A percentile compares a stretch with the other conserved stretches of the same genome.
These are phyloP conservation scores for Uloborus diversus DNA, from an alignment of 1,140 invertebrate species.

Conservation along the genomic window DNA sequence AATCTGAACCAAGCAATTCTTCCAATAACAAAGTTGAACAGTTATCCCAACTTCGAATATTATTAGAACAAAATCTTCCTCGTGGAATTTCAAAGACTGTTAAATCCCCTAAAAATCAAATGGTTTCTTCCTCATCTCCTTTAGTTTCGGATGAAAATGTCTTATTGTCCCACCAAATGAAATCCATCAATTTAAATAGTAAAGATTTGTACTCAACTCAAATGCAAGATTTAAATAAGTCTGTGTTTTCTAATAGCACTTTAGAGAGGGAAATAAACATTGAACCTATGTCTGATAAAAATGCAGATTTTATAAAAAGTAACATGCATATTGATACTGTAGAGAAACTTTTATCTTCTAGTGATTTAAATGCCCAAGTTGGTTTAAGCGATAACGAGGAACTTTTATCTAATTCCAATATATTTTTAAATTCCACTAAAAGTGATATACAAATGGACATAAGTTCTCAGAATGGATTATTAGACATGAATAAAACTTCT, in stretches of 20 bases:
- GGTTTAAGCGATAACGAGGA: neutral
- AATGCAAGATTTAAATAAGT: neutral
- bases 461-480: neutral
- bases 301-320: neutral
- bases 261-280: neutral
- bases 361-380: neutral
- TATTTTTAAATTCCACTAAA: conserved; percentile 35
- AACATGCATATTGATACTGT: conserved; percentile 5
- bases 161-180: neutral
- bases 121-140: neutral
- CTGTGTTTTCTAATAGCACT: neutral
- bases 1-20: neutral
- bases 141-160: neutral
- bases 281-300: neutral
- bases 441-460: conserved; percentile 11
- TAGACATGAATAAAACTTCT: conserved; percentile 19
- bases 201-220: neutral
- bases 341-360: neutral
- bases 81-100: neutral
- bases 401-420: conserved; percentile 17
- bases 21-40: conserved; percentile 63
- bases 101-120: neutral
- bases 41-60: conserved; percentile 76
- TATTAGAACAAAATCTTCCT: conserved; percentile 75
- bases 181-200: neutral